phyloP scores from a whole-genome alignment of 1,140 invertebrate species.

The Halesus radiatus region DNA sequence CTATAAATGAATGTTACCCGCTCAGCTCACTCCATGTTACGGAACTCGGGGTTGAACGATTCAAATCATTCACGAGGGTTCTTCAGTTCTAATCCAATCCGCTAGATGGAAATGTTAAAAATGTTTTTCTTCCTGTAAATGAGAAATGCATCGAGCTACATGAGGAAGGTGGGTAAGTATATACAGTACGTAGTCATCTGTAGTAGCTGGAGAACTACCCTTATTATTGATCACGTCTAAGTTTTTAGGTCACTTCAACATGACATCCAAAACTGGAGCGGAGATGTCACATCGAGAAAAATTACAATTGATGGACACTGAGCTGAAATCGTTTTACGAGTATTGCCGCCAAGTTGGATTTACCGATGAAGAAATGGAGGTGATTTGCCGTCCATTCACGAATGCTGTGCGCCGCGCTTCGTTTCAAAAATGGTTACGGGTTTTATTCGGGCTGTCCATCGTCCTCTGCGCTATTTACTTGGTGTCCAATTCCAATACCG shows the following conservation, averaged over 20 bases:
- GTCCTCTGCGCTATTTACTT: constrained; percentile 65
- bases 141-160: too few species aligned
- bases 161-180: too few species aligned
- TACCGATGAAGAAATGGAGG: constrained; percentile 76
- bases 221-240: constrained; percentile 40
- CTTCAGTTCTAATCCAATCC: too few species aligned
- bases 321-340: constrained; percentile 73
- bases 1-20: too few species aligned
- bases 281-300: constrained; percentile 68
- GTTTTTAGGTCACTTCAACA: constrained; percentile 45
- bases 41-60: too few species aligned
- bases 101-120: too few species aligned
- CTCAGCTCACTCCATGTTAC: too few species aligned
- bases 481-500: constrained; percentile 65
- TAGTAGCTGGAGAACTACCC: constrained; percentile 14
- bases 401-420: constrained; percentile 73
- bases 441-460: constrained; percentile 60
- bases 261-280: constrained; percentile 46
- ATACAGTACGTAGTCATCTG: too few species aligned
- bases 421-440: constrained; percentile 69
- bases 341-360: constrained; percentile 79
- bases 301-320: constrained; percentile 70
- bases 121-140: too few species aligned
- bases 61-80: too few species aligned
- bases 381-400: constrained; percentile 76